Percentiles rank a stretch among this genome's conserved stretches.
phyloP scores from a whole-genome alignment of 2,797 vertebrate genomes.

The Microhierax caerulescens region DNA sequence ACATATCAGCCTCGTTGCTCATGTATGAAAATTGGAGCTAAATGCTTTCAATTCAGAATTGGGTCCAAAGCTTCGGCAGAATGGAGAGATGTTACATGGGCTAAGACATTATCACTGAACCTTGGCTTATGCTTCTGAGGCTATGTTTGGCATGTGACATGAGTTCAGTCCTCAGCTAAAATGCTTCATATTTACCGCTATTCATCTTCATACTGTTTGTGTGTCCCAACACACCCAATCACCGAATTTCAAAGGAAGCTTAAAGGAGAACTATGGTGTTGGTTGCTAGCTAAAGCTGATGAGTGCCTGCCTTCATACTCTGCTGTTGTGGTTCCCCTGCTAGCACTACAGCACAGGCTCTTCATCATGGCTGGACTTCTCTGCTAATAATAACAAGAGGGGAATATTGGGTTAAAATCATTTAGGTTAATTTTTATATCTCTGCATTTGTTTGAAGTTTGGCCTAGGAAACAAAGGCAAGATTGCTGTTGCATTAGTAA shows the following conservation, averaged over 20 bases:
- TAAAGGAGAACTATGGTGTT: not conserved
- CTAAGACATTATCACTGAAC: not conserved
- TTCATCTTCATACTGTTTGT: not conserved
- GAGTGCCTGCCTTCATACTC: not conserved
- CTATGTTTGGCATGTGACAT: not conserved
- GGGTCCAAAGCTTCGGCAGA: not conserved
- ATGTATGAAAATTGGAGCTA: not conserved
- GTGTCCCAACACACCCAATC: not conserved
- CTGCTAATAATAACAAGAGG: not conserved
- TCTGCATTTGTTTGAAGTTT: not conserved
- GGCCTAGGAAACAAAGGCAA: not conserved
- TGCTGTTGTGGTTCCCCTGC: not conserved
- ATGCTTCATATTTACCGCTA: not conserved
- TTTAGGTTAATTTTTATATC: not conserved
- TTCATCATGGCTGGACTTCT: not conserved
- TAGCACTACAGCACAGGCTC: not conserved
- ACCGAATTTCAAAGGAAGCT: not conserved
- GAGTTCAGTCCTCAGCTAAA: not conserved
- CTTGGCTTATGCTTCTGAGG: not conserved
- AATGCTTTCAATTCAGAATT: conserved; percentile 10
- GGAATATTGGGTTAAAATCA: not conserved
- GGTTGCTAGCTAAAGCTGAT: not conserved
- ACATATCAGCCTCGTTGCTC: not conserved
- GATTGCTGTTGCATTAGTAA: not conserved
- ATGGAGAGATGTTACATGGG: not conserved